Evolutionary conservation across 2,888 invertebrate species (phyloP).

Genomic region (Thyatira batis): DNA sequence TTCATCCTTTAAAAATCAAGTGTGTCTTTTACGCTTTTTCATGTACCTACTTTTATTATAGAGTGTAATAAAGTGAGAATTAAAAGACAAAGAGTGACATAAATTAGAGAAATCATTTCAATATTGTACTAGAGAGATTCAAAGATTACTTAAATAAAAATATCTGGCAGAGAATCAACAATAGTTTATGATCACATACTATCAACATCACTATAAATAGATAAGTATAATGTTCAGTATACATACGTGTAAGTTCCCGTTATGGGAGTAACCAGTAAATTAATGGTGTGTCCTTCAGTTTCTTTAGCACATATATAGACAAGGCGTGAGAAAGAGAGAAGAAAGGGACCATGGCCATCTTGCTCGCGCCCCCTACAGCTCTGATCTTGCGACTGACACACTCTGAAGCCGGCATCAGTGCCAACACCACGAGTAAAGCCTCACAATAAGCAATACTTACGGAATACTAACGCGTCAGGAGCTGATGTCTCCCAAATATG

Average conservation of each 20-base stretch:
- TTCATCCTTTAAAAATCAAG: no score
- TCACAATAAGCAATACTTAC: conserved; percentile 60
- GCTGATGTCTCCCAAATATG: conserved; percentile 49
- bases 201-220: background rate
- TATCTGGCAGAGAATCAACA: background rate
- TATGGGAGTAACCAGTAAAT: conserved; percentile 1
- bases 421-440: conserved; percentile 54
- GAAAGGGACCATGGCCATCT: conserved; percentile 76
- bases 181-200: conserved; percentile 2
- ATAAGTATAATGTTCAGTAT: conserved; percentile 1
- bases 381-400: conserved; percentile 58
- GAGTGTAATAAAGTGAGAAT: no score
- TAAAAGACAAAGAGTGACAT: no score
- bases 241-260: conserved; percentile 3
- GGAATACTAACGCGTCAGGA: conserved; percentile 3
- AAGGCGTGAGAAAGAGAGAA: conserved; percentile 61
- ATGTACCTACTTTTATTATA: no score
- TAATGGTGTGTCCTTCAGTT: conserved; percentile 49
- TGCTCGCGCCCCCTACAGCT: conserved; percentile 71
- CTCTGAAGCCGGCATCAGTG: conserved; percentile 31
- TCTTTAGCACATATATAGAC: conserved; percentile 53
- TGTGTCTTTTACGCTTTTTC: no score
- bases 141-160: no score
- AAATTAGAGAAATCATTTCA: no score
- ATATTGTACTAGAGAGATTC: no score